Conservation (phyloP, 2,113 vertebrate species). For the Phoxinus phoxinus region DNA sequence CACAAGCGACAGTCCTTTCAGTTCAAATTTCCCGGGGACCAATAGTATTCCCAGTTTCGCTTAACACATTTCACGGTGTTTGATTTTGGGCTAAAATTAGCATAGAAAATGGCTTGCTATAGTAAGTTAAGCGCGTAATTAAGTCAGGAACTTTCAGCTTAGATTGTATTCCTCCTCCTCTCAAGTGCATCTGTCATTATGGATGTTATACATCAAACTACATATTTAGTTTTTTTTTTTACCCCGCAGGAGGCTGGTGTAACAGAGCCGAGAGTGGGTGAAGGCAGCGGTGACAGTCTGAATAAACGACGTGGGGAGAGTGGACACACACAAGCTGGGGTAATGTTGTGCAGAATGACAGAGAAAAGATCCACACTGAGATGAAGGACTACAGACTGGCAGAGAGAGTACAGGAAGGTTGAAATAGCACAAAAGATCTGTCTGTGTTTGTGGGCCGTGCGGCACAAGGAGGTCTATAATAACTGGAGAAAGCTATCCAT, state of each 20-base stretch:
- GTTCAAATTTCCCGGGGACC: too few relatives aligned
- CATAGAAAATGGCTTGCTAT: background rate
- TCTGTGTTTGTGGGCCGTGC: background rate
- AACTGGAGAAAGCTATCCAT: background rate
- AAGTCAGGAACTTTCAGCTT: background rate
- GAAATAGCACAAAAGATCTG: conserved; percentile 23
- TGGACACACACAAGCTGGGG: conserved; percentile 12
- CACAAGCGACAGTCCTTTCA: too few relatives aligned
- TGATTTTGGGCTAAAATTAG: background rate
- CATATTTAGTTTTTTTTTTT: background rate
- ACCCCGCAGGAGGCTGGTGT: background rate
- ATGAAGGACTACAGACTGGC: conserved; percentile 5
- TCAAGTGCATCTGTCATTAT: background rate
- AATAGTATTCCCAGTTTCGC: background rate
- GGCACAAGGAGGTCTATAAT: background rate
- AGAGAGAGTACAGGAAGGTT: background rate
- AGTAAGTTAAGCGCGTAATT: background rate
- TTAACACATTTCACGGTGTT: background rate
- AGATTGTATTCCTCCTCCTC: conserved; percentile 3
- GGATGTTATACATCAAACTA: conserved; percentile 2
- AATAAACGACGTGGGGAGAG: background rate
- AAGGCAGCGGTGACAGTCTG: background rate
- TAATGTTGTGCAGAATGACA: conserved; percentile 26
- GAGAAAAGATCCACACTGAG: conserved; percentile 1
- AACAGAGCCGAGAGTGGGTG: background rate